phyloP scores from a whole-genome alignment of 2,113 vertebrate species.

The Ctenomys sociabilis region DNA sequence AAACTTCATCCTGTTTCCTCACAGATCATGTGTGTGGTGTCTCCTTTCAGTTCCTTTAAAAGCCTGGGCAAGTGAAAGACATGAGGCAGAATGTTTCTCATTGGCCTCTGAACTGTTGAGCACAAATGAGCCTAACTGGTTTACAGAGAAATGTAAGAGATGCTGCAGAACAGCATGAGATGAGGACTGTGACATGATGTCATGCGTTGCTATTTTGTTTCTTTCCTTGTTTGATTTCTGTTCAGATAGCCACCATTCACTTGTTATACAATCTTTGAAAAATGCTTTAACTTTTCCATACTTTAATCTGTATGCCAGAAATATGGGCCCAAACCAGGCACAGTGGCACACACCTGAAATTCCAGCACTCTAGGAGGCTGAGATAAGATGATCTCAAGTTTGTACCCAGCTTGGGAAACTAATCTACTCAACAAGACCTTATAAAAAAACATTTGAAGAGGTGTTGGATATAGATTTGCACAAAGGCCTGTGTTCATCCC shows the following conservation, averaged over 20 bases:
- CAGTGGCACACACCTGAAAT: no score
- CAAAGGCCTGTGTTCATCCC: not conserved
- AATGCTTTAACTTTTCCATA: not conserved
- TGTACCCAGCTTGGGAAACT: not conserved
- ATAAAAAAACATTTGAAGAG: not conserved
- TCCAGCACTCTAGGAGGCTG: not conserved
- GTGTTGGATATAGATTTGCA: not conserved
- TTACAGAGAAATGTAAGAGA: not conserved
- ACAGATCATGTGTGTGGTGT: not conserved
- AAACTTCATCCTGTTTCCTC: not conserved
- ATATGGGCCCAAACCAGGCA: not conserved
- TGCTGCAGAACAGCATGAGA: not conserved
- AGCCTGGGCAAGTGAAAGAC: not conserved
- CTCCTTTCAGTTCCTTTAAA: constrained; percentile 12
- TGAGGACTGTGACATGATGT: not conserved
- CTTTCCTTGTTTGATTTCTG: not conserved
- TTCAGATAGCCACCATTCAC: not conserved
- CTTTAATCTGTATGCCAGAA: constrained; percentile 38
- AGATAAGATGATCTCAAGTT: not conserved
- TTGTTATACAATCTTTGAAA: not conserved
- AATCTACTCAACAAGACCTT: not conserved
- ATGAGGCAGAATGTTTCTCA: not conserved
- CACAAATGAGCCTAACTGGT: not conserved
- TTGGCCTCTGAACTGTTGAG: not conserved
- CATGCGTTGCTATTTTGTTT: not conserved